Evolutionary conservation across 2,888 invertebrate species (phyloP).

Genomic region (Drosophila mulleri): DNA sequence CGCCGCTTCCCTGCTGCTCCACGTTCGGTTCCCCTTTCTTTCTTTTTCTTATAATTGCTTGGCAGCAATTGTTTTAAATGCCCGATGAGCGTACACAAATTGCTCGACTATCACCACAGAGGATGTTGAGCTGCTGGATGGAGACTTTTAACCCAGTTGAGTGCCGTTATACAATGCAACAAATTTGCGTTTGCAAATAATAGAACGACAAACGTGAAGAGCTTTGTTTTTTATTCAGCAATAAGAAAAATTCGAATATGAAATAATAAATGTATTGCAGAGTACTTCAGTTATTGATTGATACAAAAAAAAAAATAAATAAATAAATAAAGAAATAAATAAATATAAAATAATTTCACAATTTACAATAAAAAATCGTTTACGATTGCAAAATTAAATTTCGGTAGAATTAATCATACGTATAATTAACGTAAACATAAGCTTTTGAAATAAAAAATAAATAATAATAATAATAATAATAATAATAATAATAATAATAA

Average conservation of each 20-base stretch:
- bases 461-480: too few relatives aligned
- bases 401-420: too few relatives aligned
- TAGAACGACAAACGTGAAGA: not conserved
- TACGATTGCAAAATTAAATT: too few relatives aligned
- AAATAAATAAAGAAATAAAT: too few relatives aligned
- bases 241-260: too few relatives aligned
- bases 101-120: constrained; percentile 53
- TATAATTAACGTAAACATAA: too few relatives aligned
- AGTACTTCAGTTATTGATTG: not conserved
- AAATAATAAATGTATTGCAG: not conserved
- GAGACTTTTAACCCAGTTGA: constrained; percentile 55
- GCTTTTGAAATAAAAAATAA: too few relatives aligned
- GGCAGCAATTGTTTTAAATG: constrained; percentile 81
- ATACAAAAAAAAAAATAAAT: too few relatives aligned
- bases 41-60: constrained; percentile 67
- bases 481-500: too few relatives aligned
- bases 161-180: constrained; percentile 41
- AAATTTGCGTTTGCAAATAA: not conserved
- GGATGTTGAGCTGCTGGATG: constrained; percentile 25
- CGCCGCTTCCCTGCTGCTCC: constrained; percentile 37
- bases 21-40: not conserved
- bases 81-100: constrained; percentile 71
- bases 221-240: too few relatives aligned
- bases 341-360: too few relatives aligned
- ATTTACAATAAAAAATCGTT: too few relatives aligned